Evolutionary conservation across 2,797 vertebrate genomes (phyloP).

Genomic region (Oreochromis grahami): DNA sequence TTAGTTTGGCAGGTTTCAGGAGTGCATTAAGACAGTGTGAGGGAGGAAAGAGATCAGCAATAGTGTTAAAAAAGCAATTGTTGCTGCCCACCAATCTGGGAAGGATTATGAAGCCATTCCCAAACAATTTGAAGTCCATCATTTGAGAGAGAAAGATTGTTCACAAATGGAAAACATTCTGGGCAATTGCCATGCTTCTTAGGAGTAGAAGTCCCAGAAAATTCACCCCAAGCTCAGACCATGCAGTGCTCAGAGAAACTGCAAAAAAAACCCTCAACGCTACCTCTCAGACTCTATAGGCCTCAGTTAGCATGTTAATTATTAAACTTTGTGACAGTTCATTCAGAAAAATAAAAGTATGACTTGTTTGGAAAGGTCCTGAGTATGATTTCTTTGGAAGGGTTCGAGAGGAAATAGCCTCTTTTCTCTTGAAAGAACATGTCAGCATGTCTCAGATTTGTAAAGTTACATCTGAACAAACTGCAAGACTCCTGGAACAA

Average conservation of each 20-base stretch:
- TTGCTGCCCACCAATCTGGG: neutral
- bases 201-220: neutral
- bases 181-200: neutral
- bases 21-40: neutral
- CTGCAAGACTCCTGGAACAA: neutral
- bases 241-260: neutral
- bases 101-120: neutral
- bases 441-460: neutral
- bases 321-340: neutral
- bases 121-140: neutral
- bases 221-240: neutral
- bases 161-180: neutral
- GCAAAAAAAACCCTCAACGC: rapidly evolving
- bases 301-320: neutral
- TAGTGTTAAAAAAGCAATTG: neutral
- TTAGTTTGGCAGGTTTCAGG: neutral
- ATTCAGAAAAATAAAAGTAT: neutral
- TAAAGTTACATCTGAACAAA: neutral
- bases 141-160: neutral
- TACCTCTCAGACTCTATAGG: neutral
- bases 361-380: neutral
- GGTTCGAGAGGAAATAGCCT: neutral
- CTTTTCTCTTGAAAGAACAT: neutral
- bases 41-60: neutral
- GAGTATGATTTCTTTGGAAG: neutral